A percentile compares a stretch with the other conserved stretches of the same genome.
These are phyloP conservation scores for Ceraclea dissimilis DNA, from an alignment of 2,888 invertebrate species.

Conservation along the genomic window DNA sequence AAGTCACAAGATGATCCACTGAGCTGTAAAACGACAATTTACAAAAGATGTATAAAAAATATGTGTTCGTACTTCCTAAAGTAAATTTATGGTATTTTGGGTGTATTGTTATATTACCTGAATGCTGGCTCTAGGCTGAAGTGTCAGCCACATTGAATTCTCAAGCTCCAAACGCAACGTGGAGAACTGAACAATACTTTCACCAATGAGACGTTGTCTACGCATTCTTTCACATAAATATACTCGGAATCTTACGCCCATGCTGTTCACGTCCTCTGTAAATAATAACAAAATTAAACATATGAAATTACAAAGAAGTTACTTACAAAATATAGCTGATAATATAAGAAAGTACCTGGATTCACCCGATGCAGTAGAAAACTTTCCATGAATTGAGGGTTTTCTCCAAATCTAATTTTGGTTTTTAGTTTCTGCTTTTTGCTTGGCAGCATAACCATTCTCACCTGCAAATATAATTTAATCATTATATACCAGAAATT, in stretches of 20 bases:
- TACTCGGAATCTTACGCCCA: constrained; percentile 82
- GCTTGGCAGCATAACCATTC: constrained; percentile 79
- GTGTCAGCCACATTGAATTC: constrained; percentile 81
- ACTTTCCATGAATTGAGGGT: constrained; percentile 89
- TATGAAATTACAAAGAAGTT: neutral
- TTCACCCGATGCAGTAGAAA: constrained; percentile 86
- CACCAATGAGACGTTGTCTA: constrained; percentile 84
- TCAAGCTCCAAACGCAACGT: constrained; percentile 84
- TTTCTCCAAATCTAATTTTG: constrained; percentile 83
- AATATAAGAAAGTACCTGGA: constrained; percentile 50
- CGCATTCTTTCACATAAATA: constrained; percentile 92
- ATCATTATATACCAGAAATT: too few species aligned
- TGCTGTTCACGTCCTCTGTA: constrained; percentile 83
- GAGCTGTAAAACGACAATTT: constrained; percentile 33
- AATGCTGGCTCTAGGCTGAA: constrained; percentile 63
- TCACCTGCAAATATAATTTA: constrained; percentile 52
- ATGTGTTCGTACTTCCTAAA: too few species aligned
- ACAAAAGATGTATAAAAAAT: too few species aligned
- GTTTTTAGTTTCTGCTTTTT: constrained; percentile 94
- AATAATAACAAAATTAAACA: neutral
- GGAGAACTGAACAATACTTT: constrained; percentile 83
- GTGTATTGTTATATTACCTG: too few species aligned
- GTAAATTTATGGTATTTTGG: too few species aligned
- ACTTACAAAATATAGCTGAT: neutral
- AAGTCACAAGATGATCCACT: constrained; percentile 54